A percentile compares a stretch with the other conserved stretches of the same genome.
phyloP scores from a whole-genome alignment of 2,888 invertebrate genomes.

The Erpobdella octoculata region DNA sequence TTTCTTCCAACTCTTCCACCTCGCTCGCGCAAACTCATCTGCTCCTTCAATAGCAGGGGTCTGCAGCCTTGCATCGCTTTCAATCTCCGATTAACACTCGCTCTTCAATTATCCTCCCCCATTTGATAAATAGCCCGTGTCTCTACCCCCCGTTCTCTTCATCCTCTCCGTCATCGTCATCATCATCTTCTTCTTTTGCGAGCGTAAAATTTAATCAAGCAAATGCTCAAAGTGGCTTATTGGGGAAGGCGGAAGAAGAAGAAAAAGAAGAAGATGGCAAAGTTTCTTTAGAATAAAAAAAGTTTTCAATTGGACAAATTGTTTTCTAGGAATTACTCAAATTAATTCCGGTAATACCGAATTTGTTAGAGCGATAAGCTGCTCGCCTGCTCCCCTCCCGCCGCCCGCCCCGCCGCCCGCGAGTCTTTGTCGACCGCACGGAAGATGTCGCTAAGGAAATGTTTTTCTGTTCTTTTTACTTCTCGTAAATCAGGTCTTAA shows the following conservation, averaged over 20 bases:
- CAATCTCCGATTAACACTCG: slow-evolving; percentile 22
- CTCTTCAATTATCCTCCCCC: slow-evolving; percentile 8
- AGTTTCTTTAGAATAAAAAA: not conserved
- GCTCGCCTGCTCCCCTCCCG: no score
- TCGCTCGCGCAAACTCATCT: no score
- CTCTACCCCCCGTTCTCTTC: not conserved
- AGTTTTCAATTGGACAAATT: slow-evolving; percentile 10
- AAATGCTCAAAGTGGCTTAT: not conserved
- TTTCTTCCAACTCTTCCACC: not conserved
- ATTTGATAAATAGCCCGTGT: slow-evolving; percentile 23
- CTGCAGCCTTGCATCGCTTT: not conserved
- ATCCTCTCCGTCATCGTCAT: no score
- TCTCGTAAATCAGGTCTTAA: no score
- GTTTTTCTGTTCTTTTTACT: no score
- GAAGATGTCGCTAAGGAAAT: no score
- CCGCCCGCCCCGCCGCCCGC: no score
- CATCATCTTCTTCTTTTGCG: no score
- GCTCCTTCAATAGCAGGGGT: no score
- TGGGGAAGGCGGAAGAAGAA: no score
- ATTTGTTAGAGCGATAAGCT: not conserved
- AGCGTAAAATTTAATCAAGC: slow-evolving; percentile 10
- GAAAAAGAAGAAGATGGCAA: no score
- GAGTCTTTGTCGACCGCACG: no score
- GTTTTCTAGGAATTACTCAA: slow-evolving; percentile 3
- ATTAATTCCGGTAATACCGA: slow-evolving; percentile 3